phyloP scores from a whole-genome alignment of 2,797 vertebrate species.

The Phalloptychus januarius region DNA sequence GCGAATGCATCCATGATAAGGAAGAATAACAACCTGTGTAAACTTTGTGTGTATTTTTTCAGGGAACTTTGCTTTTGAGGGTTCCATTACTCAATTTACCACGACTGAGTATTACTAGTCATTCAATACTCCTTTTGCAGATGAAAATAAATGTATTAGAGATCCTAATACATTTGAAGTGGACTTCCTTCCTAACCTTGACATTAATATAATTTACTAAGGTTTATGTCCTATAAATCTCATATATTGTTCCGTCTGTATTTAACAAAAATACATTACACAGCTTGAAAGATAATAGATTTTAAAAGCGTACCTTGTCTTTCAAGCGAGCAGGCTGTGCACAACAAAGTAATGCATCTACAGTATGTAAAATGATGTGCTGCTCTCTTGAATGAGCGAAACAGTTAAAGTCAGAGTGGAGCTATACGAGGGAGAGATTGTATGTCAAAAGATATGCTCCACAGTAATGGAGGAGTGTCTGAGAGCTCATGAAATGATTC shows the following conservation, averaged over 20 bases:
- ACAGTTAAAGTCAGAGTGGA: slow-evolving; percentile 49
- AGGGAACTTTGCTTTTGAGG: not conserved
- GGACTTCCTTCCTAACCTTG: slow-evolving; percentile 17
- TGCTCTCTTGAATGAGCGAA: slow-evolving; percentile 52
- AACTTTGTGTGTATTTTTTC: not conserved
- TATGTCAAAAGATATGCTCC: slow-evolving; percentile 72
- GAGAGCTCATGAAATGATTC: slow-evolving; percentile 67
- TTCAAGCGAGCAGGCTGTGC: slow-evolving; percentile 44
- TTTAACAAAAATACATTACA: slow-evolving; percentile 57
- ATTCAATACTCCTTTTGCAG: not conserved
- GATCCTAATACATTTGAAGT: slow-evolving; percentile 22
- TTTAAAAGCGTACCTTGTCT: slow-evolving; percentile 72
- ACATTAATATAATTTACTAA: slow-evolving; percentile 29
- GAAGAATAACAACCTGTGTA: not conserved
- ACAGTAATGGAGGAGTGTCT: slow-evolving; percentile 68
- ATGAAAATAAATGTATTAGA: not conserved
- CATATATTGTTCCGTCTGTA: slow-evolving; percentile 41
- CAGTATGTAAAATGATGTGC: slow-evolving; percentile 61
- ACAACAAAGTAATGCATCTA: slow-evolving; percentile 47
- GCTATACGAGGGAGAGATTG: slow-evolving; percentile 59
- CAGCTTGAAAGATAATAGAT: slow-evolving; percentile 67
- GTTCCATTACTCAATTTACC: not conserved
- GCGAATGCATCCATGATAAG: not conserved
- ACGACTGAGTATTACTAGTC: not conserved
- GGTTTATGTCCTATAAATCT: slow-evolving; percentile 59